Percentiles rank a stretch among this genome's conserved stretches.
These are phyloP conservation scores for Pogoniulus pusillus DNA, from an alignment of 2,797 vertebrate species.

Conservation along the genomic window DNA sequence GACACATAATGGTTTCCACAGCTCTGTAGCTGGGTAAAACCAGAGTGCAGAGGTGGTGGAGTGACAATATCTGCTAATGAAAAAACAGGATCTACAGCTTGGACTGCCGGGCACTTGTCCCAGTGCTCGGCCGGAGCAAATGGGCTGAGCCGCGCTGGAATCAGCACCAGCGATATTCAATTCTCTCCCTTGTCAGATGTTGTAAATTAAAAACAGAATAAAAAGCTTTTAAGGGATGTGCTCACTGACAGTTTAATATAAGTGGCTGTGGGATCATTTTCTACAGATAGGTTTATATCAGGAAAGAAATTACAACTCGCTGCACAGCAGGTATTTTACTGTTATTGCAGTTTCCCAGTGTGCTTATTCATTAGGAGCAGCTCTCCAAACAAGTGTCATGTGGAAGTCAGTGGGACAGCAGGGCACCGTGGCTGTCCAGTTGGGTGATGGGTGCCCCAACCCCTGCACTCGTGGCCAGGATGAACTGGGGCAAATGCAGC, in stretches of 20 bases:
- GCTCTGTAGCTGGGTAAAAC: background rate
- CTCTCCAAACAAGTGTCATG: background rate
- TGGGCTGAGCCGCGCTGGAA: background rate
- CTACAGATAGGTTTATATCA: constrained; percentile 12
- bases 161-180: background rate
- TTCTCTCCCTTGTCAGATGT: constrained; percentile 31
- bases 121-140: background rate
- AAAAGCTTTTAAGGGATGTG: constrained; percentile 57
- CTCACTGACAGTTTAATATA: constrained; percentile 51
- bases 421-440: background rate
- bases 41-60: background rate
- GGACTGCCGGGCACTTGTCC: background rate
- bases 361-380: accelerated
- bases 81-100: background rate
- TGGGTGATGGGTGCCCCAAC: background rate
- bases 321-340: constrained; percentile 2
- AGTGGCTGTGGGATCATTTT: constrained; percentile 45
- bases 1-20: background rate
- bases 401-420: background rate
- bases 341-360: background rate
- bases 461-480: background rate
- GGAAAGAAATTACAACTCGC: constrained; percentile 21
- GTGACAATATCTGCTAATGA: constrained; percentile 34
- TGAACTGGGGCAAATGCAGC: background rate
- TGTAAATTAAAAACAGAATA: constrained; percentile 47